Evolutionary conservation across 1,140 invertebrate genomes (phyloP).

Genomic region (Eubasilissa regina): DNA sequence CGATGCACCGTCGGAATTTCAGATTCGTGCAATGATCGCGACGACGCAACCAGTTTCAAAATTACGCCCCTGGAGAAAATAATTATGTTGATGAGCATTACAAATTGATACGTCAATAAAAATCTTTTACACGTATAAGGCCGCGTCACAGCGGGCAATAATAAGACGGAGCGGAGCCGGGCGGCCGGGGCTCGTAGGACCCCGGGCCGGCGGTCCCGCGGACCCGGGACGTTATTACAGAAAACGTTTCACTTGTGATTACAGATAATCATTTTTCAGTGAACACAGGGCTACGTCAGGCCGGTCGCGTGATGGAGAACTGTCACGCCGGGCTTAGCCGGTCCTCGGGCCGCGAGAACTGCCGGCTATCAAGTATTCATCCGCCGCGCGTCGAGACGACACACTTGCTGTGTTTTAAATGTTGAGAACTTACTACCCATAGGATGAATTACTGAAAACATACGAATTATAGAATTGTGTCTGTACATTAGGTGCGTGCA

Average conservation of each 20-base stretch:
- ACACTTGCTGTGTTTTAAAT: too few relatives aligned
- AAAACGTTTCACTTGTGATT: slow-evolving; percentile 42
- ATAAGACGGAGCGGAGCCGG: slow-evolving; percentile 8
- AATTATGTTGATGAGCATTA: slow-evolving; percentile 47
- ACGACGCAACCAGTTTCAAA: slow-evolving; percentile 24
- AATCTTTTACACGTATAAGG: background rate
- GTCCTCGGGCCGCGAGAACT: too few relatives aligned
- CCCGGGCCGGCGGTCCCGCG: slow-evolving; percentile 10
- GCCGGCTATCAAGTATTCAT: too few relatives aligned
- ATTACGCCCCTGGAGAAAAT: slow-evolving; percentile 34
- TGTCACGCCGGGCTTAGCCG: too few relatives aligned
- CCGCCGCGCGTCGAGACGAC: too few relatives aligned
- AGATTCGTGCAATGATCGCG: background rate
- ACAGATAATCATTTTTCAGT: slow-evolving; percentile 36
- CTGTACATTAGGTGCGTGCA: too few relatives aligned
- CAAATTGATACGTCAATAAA: slow-evolving; percentile 44
- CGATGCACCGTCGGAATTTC: background rate
- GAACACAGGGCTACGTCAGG: background rate
- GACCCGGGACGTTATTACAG: slow-evolving; percentile 31
- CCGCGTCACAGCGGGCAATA: background rate
- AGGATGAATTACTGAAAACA: too few relatives aligned
- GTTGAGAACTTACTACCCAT: too few relatives aligned
- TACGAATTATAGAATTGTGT: too few relatives aligned
- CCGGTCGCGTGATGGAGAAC: too few relatives aligned
- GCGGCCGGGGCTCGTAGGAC: background rate